These are phyloP conservation scores for Semibalanus balanoides DNA, from an alignment of 1,140 invertebrate species.

Conservation along the genomic window DNA sequence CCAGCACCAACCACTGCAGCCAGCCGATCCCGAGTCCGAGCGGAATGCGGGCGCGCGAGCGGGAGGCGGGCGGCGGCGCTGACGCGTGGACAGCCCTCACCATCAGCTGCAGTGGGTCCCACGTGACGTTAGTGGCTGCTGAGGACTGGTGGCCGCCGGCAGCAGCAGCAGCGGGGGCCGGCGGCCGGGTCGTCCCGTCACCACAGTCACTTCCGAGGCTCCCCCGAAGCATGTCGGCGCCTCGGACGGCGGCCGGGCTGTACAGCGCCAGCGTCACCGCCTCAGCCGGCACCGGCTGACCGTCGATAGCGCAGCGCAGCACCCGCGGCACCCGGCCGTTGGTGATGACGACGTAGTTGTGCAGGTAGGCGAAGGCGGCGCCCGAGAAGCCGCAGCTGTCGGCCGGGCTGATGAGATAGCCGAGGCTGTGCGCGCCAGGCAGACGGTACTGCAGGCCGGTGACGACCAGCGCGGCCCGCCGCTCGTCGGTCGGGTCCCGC, in stretches of 20 bases:
- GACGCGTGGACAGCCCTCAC: not conserved
- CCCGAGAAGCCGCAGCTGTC: not conserved
- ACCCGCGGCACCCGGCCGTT: not conserved
- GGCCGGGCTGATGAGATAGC: not conserved
- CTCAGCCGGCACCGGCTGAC: not conserved
- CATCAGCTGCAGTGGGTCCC: not conserved
- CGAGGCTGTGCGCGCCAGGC: not conserved
- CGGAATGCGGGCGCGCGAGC: not conserved
- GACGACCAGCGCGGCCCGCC: not conserved
- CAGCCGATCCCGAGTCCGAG: not conserved
- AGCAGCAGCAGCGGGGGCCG: too few relatives aligned
- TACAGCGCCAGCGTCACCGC: not conserved
- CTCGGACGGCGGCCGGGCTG: not conserved
- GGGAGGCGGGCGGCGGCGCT: too few relatives aligned
- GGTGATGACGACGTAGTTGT: not conserved
- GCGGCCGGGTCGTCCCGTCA: too few relatives aligned
- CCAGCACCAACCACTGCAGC: not conserved
- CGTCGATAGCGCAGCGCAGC: not conserved
- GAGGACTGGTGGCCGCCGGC: too few relatives aligned
- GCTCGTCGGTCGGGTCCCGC: not conserved
- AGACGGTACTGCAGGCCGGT: not conserved
- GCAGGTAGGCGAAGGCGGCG: not conserved
- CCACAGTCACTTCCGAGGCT: not conserved
- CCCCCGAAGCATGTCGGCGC: not conserved
- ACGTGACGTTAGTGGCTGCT: not conserved